Evolutionary conservation across 2,888 invertebrate genomes (phyloP).

Genomic region (Cylindroiulus punctatus): DNA sequence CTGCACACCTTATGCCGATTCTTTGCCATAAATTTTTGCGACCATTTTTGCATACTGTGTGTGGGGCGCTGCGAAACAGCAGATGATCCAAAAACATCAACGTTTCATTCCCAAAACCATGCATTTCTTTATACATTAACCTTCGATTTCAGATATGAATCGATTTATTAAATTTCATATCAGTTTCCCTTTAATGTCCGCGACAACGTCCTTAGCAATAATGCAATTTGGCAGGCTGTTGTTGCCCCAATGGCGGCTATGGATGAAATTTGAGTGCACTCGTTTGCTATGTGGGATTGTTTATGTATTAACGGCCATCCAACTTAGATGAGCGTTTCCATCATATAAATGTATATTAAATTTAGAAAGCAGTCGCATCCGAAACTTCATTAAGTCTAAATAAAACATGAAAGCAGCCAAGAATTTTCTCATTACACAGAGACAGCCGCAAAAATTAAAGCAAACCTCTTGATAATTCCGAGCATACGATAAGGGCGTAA

Average conservation of each 20-base stretch:
- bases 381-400: slow-evolving; percentile 42
- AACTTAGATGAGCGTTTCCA: slow-evolving; percentile 20
- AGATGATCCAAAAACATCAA: too few species aligned
- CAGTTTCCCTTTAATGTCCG: slow-evolving; percentile 5
- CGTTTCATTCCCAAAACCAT: too few species aligned
- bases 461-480: slow-evolving; percentile 32
- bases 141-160: not conserved
- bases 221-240: not conserved
- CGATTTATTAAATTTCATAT: not conserved
- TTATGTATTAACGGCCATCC: slow-evolving; percentile 13
- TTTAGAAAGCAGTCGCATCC: slow-evolving; percentile 15
- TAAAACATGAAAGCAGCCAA: slow-evolving; percentile 34
- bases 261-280: not conserved
- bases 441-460: slow-evolving; percentile 31
- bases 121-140: not conserved
- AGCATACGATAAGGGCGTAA: not conserved
- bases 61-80: not conserved
- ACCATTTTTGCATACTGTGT: too few species aligned
- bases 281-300: slow-evolving; percentile 2
- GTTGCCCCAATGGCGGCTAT: not conserved
- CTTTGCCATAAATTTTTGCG: too few species aligned
- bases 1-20: too few species aligned
- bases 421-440: slow-evolving; percentile 37
- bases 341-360: slow-evolving; percentile 28
- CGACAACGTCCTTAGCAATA: not conserved